phyloP scores from a whole-genome alignment of 1,140 invertebrate genomes.

The Pogonus chalceus region DNA sequence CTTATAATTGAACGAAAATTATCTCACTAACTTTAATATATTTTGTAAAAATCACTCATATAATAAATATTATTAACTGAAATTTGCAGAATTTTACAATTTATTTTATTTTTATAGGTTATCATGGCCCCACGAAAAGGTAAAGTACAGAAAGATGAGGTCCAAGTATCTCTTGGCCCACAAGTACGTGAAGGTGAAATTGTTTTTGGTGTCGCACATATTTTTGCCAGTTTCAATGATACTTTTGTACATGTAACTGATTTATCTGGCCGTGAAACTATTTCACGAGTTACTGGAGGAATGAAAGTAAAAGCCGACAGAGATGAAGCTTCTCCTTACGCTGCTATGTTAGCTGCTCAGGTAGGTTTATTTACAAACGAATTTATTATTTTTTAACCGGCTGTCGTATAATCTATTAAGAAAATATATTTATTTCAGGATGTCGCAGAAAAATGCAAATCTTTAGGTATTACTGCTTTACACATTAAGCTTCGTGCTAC shows the following conservation, averaged over 20 bases:
- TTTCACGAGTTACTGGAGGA: conserved; percentile 95
- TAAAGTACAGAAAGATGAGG: conserved; percentile 92
- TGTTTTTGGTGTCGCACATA: conserved; percentile 98
- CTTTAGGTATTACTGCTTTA: conserved; percentile 90
- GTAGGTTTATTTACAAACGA: conserved; percentile 38
- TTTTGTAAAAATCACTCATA: too few species aligned
- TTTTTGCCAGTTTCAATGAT: conserved; percentile 99
- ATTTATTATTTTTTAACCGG: not conserved
- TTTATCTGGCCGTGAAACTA: conserved; percentile 97
- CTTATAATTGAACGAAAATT: too few species aligned
- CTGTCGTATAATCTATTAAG: not conserved
- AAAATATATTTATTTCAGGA: conserved; percentile 52
- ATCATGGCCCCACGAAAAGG: conserved; percentile 94
- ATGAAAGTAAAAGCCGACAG: conserved; percentile 99
- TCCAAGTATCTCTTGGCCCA: conserved; percentile 92
- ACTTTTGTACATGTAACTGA: conserved; percentile 99
- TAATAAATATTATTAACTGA: too few species aligned
- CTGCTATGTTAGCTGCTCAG: conserved; percentile 99
- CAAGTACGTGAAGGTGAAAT: conserved; percentile 95
- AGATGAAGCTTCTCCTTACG: conserved; percentile 99
- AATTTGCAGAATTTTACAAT: too few species aligned
- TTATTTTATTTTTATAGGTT: not conserved
- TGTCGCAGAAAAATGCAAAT: conserved; percentile 98
- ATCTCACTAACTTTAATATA: too few species aligned
- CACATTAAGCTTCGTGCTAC: conserved; percentile 98